A percentile compares a stretch with the other conserved stretches of the same genome.
These are phyloP conservation scores for Meleagris gallopavo DNA, from an alignment of 2,113 vertebrate genomes.

Conservation along the genomic window DNA sequence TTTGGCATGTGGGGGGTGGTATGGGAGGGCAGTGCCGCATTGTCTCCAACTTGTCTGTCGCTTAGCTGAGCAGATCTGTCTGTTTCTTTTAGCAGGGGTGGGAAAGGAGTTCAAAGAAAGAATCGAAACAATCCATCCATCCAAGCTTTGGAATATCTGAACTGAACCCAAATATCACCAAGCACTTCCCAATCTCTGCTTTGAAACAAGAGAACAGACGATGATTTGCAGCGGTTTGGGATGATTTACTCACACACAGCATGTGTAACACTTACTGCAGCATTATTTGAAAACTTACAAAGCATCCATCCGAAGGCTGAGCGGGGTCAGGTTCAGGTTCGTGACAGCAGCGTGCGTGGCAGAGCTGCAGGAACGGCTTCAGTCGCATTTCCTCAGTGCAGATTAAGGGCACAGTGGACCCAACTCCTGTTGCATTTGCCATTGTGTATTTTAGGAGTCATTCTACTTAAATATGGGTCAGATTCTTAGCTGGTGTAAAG, in stretches of 20 bases:
- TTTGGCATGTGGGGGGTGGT: slow-evolving; percentile 44
- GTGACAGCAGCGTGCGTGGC: background rate
- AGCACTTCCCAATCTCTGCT: slow-evolving; percentile 72
- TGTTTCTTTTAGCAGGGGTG: slow-evolving; percentile 73
- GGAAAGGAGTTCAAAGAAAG: slow-evolving; percentile 83
- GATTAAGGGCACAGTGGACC: background rate
- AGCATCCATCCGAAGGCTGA: slow-evolving; percentile 5
- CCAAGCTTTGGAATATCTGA: slow-evolving; percentile 66
- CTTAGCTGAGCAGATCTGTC: slow-evolving; percentile 77
- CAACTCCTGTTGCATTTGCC: background rate
- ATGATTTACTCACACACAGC: slow-evolving; percentile 32
- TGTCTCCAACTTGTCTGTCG: slow-evolving; percentile 83
- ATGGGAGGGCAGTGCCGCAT: slow-evolving; percentile 39
- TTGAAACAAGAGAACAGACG: slow-evolving; percentile 68
- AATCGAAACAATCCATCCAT: slow-evolving; percentile 80
- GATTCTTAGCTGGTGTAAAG: slow-evolving; percentile 71
- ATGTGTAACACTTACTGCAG: slow-evolving; percentile 4
- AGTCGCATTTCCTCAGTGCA: background rate
- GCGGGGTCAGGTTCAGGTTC: slow-evolving; percentile 59
- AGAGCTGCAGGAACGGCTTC: background rate
- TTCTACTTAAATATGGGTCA: slow-evolving; percentile 64
- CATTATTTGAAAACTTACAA: slow-evolving; percentile 40
- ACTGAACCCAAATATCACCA: slow-evolving; percentile 72
- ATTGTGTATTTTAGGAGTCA: slow-evolving; percentile 37
- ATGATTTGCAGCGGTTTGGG: slow-evolving; percentile 50